These are phyloP conservation scores for Papilio aristodemus DNA, from an alignment of 1,140 invertebrate genomes.

Conservation along the genomic window DNA sequence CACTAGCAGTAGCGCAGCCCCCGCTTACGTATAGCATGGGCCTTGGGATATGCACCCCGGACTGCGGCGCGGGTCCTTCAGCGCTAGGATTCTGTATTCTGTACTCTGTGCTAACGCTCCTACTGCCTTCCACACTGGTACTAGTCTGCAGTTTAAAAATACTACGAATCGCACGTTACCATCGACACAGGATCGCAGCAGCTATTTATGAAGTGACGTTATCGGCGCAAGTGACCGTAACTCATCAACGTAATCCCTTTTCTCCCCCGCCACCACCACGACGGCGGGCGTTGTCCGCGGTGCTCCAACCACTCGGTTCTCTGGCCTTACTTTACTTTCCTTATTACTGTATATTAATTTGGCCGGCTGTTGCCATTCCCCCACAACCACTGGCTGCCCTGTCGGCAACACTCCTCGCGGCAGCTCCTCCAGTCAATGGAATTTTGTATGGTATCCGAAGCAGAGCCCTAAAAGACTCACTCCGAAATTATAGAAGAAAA, in stretches of 20 bases:
- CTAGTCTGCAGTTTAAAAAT: slow-evolving; percentile 88
- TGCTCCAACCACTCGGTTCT: slow-evolving; percentile 86
- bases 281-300: slow-evolving; percentile 85
- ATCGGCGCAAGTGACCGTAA: slow-evolving; percentile 91
- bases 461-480: slow-evolving; percentile 84
- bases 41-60: slow-evolving; percentile 84
- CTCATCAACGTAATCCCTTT: slow-evolving; percentile 88
- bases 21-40: slow-evolving; percentile 79
- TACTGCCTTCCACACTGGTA: slow-evolving; percentile 85
- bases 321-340: slow-evolving; percentile 87
- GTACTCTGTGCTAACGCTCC: slow-evolving; percentile 84
- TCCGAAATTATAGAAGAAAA: slow-evolving; percentile 90
- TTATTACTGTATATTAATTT: slow-evolving; percentile 86
- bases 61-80: slow-evolving; percentile 82
- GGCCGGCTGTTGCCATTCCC: slow-evolving; percentile 81
- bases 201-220: slow-evolving; percentile 92
- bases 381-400: slow-evolving; percentile 82
- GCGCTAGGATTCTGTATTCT: slow-evolving; percentile 83
- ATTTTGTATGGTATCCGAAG: slow-evolving; percentile 89
- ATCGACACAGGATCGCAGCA: slow-evolving; percentile 90
- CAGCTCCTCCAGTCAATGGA: slow-evolving; percentile 86
- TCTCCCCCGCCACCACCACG: slow-evolving; percentile 83
- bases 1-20: slow-evolving; percentile 79
- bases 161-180: slow-evolving; percentile 89
- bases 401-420: slow-evolving; percentile 83